phyloP scores from a whole-genome alignment of 92 coral and sea anemone species.

The Parazoanthus swiftii region DNA sequence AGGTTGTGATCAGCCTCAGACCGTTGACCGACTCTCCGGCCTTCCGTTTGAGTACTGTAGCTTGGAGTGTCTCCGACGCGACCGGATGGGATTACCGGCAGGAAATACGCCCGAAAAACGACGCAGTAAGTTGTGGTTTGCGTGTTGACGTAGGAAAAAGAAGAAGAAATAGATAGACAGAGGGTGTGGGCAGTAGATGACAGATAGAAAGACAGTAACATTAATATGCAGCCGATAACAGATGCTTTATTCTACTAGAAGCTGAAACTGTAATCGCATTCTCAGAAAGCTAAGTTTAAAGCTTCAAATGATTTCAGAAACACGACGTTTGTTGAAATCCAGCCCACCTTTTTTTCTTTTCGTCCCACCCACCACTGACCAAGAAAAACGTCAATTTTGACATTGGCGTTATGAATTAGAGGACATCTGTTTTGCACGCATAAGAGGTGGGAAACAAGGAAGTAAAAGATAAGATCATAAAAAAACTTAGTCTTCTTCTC shows the following conservation, averaged over 20 bases:
- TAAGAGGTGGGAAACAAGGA: no score
- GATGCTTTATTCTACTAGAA: neutral
- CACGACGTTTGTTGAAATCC: no score
- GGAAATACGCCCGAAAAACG: constrained; percentile 26
- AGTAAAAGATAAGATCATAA: neutral
- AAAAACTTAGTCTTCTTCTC: neutral
- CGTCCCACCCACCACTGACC: no score
- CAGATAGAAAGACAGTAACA: no score
- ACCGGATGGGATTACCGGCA: constrained; percentile 11
- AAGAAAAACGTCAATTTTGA: neutral
- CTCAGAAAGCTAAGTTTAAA: neutral
- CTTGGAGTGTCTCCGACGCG: constrained; percentile 36
- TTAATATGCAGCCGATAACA: no score
- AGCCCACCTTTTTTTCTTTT: no score
- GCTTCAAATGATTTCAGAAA: no score
- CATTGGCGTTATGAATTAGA: neutral
- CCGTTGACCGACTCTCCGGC: constrained; percentile 6
- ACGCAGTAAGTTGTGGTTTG: constrained; percentile 11
- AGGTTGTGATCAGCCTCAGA: constrained; percentile 32
- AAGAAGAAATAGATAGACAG: neutral
- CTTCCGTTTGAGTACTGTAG: constrained; percentile 36
- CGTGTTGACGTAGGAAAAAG: no score
- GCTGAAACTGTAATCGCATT: neutral
- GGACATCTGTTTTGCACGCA: neutral
- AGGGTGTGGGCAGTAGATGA: neutral